These are phyloP conservation scores for Zaprionus obscuricornis DNA, from an alignment of 2,888 invertebrate species.

Conservation along the genomic window DNA sequence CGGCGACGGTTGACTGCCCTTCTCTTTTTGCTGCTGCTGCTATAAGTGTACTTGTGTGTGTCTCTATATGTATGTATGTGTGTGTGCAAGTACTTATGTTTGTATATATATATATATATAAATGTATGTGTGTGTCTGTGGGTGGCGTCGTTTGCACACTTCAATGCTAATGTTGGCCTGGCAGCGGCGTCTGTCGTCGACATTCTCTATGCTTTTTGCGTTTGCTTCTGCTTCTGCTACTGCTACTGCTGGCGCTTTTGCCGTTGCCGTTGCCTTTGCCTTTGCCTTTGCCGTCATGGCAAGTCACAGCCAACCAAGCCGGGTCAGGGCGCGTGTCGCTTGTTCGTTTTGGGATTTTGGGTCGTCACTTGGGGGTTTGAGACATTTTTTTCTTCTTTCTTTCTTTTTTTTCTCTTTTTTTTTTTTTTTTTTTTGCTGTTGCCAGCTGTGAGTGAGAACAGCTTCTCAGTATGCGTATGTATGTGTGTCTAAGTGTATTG, in stretches of 20 bases:
- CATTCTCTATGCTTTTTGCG: conserved; percentile 56
- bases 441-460: conserved; percentile 28
- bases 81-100: conserved; percentile 3
- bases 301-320: too few species aligned
- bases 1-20: conserved; percentile 55
- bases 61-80: conserved; percentile 8
- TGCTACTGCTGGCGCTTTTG: conserved; percentile 60
- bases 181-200: conserved; percentile 75
- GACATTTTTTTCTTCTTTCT: conserved; percentile 16
- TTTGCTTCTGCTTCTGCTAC: too few species aligned
- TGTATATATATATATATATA: conserved; percentile 35
- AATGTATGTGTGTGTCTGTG: conserved; percentile 51
- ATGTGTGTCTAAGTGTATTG: conserved; percentile 12
- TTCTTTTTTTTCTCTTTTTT: too few species aligned
- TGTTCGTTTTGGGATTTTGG: conserved; percentile 72
- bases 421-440: conserved; percentile 11
- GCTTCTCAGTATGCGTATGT: conserved; percentile 35
- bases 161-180: conserved; percentile 80
- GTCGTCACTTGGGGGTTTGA: conserved; percentile 36
- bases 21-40: conserved; percentile 29
- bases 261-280: conserved; percentile 27
- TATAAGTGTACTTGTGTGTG: conserved; percentile 17
- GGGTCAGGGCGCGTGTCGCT: conserved; percentile 71
- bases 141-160: conserved; percentile 75
- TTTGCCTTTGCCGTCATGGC: conserved; percentile 28